A percentile compares a stretch with the other conserved stretches of the same genome.
These are phyloP conservation scores for Andrena hattorfiana DNA, from an alignment of 2,888 invertebrate genomes.

Conservation along the genomic window DNA sequence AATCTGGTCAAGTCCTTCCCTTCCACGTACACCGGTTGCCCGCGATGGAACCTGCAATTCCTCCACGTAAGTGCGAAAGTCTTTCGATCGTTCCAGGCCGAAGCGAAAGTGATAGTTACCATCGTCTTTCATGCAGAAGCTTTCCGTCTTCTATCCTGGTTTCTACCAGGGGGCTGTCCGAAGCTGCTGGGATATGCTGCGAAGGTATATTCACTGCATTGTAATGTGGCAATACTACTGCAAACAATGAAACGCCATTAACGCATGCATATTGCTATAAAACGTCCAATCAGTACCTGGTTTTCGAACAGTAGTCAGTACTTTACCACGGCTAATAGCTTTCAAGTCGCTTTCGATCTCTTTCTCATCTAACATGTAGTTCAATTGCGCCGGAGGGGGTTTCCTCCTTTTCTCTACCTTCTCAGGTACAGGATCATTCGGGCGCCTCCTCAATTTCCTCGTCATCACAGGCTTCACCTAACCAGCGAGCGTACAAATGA, in stretches of 20 bases:
- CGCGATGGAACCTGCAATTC: slow-evolving; percentile 91
- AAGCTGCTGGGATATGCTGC: slow-evolving; percentile 82
- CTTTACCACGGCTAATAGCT: slow-evolving; percentile 89
- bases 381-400: slow-evolving; percentile 93
- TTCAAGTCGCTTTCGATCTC: slow-evolving; percentile 95
- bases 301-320: slow-evolving; percentile 86
- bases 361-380: slow-evolving; percentile 94
- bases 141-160: slow-evolving; percentile 98
- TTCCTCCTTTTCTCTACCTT: slow-evolving; percentile 95
- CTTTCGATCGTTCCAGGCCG: background rate
- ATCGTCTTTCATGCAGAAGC: slow-evolving; percentile 95
- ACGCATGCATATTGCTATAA: slow-evolving; percentile 19
- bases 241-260: slow-evolving; percentile 52
- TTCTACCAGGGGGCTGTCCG: slow-evolving; percentile 88
- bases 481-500: slow-evolving; percentile 29
- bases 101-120: slow-evolving; percentile 86
- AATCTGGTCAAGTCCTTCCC: slow-evolving; percentile 94
- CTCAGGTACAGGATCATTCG: slow-evolving; percentile 96
- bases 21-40: slow-evolving; percentile 96
- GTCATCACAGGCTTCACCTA: slow-evolving; percentile 98
- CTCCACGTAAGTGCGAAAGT: background rate
- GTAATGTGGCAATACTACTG: slow-evolving; percentile 80
- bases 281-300: slow-evolving; percentile 82
- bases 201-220: slow-evolving; percentile 79
- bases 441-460: slow-evolving; percentile 94